Evolutionary conservation across 2,113 vertebrate species (phyloP), one percentile per base, ranked within the genome.

Genomic region (Ptilorrhoa leucosticta): DNA sequence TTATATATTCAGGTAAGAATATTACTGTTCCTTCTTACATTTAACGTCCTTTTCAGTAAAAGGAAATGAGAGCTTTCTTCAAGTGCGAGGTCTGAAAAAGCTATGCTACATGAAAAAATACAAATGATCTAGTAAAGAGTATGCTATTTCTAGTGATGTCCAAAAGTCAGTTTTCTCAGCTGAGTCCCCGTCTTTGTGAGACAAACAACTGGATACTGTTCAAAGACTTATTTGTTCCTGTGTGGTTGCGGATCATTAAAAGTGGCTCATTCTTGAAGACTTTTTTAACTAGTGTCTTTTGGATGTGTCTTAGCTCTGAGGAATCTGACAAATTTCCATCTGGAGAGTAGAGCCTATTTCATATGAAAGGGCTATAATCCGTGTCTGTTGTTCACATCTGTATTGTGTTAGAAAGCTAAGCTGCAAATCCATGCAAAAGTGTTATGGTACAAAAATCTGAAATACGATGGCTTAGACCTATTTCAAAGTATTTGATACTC

Each of bases 241-340:
- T 89, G 84, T 95, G 91, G 95, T 84, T 97, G 94, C 3, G 80
- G 90, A 90, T 91, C 81, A 96, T 91, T 97, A 95, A 80, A 96
- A 97, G 42, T 65, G 78, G 84, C 42, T 97, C 92, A 93, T 97
- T 97, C 93, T 96, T 95, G 83, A 88, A 82, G 70, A 84, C 39
- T 51, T 96, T 87, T 85, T 93, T 78, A 95, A 96, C 75, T 86
- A 58, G 50, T 71, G 73, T 94, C 82, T 97, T 89, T 94, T 92
- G 90, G 78, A 77, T 84, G 73, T 94, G 96, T 68, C 65, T 88
- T 93, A 96, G 86, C 58, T 95, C 94, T 80, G 94, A 92, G 68
- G 81, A 96, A 90, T 96, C 92, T 96, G 82, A 83, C 96, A 94
- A 94, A 96, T 92, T 96, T 96, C 91, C 79, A 95, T 95, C 89